Evolutionary conservation across 2,888 invertebrate genomes (phyloP).

Genomic region (Chaetogeoica ovagalla): DNA sequence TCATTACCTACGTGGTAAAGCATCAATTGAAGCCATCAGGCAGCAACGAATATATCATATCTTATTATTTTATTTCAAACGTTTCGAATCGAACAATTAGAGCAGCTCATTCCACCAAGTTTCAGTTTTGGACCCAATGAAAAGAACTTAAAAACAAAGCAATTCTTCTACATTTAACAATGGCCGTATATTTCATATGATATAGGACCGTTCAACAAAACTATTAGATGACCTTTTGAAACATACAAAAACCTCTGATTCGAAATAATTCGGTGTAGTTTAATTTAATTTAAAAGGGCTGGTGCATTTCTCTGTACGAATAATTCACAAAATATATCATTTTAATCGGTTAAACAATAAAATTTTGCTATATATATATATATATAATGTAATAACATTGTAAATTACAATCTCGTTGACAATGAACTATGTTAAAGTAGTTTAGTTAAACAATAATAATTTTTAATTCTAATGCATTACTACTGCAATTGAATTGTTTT

Average conservation of each 20-base stretch:
- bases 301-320: neutral
- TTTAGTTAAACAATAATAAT: neutral
- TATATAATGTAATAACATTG: neutral
- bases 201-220: conserved; percentile 4
- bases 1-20: too few species aligned
- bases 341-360: too few species aligned
- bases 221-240: conserved; percentile 31
- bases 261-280: conserved; percentile 6
- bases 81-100: conserved; percentile 19
- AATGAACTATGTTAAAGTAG: neutral
- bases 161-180: neutral
- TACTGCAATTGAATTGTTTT: neutral
- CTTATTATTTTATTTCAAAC: neutral
- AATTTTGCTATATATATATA: neutral
- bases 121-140: neutral
- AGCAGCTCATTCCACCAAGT: neutral
- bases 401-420: neutral
- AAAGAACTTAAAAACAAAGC: neutral
- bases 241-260: conserved; percentile 24
- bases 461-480: neutral
- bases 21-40: too few species aligned
- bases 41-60: neutral
- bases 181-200: conserved; percentile 11
- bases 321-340: neutral
- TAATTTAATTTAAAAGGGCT: conserved; percentile 15